phyloP scores from a whole-genome alignment of 2,797 vertebrate genomes.

The Sebastes matsubarae region DNA sequence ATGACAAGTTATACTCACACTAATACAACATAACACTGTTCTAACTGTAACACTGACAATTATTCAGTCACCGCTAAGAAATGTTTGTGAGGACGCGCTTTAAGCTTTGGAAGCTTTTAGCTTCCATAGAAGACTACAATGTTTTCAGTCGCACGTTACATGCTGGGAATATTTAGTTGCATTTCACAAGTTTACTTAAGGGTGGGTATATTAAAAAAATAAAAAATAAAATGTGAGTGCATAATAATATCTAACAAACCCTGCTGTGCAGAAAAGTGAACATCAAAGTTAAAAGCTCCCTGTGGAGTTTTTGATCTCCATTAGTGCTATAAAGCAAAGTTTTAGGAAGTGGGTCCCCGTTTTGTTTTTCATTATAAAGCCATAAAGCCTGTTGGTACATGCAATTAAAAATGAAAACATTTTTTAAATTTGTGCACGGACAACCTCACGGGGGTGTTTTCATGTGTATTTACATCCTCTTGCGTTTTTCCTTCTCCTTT shows the following conservation, averaged over 20 bases:
- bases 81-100: neutral
- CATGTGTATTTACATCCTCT: neutral
- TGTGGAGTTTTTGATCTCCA: neutral
- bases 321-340: neutral
- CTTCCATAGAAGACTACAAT: neutral
- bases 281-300: neutral
- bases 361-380: neutral
- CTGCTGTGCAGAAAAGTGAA: neutral
- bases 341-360: neutral
- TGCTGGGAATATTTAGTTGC: neutral
- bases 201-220: neutral
- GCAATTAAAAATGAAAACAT: neutral
- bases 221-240: neutral
- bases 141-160: neutral
- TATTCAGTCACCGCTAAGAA: slow-evolving; percentile 8
- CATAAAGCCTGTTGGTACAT: neutral
- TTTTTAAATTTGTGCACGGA: neutral
- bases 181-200: neutral
- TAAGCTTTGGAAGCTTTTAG: neutral
- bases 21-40: slow-evolving; percentile 22
- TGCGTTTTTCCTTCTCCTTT: too few relatives aligned
- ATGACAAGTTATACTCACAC: slow-evolving; percentile 22
- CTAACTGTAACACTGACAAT: slow-evolving; percentile 2
- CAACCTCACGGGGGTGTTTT: neutral
- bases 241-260: neutral